Base-by-base conservation (phyloP, 2,797 vertebrate genomes). In the Anguilla megastoma region DNA sequence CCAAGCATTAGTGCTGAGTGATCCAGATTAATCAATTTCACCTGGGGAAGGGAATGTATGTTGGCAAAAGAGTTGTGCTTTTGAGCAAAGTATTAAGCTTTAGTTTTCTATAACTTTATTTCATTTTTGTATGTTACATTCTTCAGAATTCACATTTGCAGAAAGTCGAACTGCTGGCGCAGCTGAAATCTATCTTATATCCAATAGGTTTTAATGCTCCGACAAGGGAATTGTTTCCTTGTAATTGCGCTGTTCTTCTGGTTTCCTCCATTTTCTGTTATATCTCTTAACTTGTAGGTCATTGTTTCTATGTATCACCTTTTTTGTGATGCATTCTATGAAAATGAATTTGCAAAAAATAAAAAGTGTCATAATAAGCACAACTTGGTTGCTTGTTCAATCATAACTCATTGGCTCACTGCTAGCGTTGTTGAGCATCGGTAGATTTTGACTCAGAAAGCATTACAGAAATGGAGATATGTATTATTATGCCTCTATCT, bases 91-190 rank as follows among this genome's bases (percentile, higher is more conserved):
- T n/a, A 56, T 41, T 30, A n/a, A 36, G 4, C 24, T 33, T 33
- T 27, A 27, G 24, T 14, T 21, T 66, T 60, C 76, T 66, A 16
- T 41, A 63, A 41, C 21, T 24, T 10, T 3, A 83, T 36, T n/a
- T 79, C 16, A 10, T 63, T 33, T 14, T 16, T 16, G 24, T 79
- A 63, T 69, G n/a, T 87, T 52, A 52, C 45, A 36, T 87, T 87
- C 21, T 82, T 12, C 41, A 14, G 58, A 69, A 82, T 86, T 69
- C 45, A 79, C 56, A 52, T 86, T 86, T 60, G 18, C 27, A 54
- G 66, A 63, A 63, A 88, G 36, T 14, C n/a, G 18, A 45, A 56
- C 10, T 56, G 54, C 10, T 52, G 54, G 54, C 54, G 0, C 12
- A 2, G 12, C 66, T 71, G n/a, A 71, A 9, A 30, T 27, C 8